Conservation (phyloP, 2,888 invertebrate genomes). For the Tenthredo livida region DNA sequence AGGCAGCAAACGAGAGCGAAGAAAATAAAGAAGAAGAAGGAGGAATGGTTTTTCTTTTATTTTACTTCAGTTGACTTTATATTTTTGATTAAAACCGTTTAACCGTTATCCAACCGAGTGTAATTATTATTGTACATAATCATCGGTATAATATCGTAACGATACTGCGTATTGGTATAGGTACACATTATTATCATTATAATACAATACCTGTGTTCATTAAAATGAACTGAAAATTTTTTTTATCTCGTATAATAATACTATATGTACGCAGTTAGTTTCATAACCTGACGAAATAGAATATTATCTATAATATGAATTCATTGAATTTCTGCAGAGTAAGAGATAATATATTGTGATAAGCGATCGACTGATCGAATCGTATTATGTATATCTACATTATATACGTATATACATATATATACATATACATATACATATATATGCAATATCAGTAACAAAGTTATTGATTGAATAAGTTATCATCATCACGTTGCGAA, state of each 20-base stretch:
- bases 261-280: neutral
- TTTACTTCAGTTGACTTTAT: neutral
- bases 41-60: neutral
- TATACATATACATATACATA: neutral
- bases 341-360: neutral
- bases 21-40: neutral
- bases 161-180: neutral
- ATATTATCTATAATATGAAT: neutral
- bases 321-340: constrained; percentile 3
- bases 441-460: neutral
- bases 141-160: neutral
- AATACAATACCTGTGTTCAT: too few relatives aligned
- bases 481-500: constrained; percentile 7
- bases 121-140: neutral
- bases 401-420: neutral
- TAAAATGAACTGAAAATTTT: too few relatives aligned
- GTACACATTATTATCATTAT: neutral
- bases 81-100: neutral
- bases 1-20: neutral
- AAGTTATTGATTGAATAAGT: neutral
- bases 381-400: neutral
- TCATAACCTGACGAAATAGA: neutral
- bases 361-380: constrained; percentile 3
- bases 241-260: neutral
- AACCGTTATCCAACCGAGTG: neutral